These are phyloP conservation scores for Colossoma macropomum DNA, from an alignment of 2,113 vertebrate genomes.

Conservation along the genomic window DNA sequence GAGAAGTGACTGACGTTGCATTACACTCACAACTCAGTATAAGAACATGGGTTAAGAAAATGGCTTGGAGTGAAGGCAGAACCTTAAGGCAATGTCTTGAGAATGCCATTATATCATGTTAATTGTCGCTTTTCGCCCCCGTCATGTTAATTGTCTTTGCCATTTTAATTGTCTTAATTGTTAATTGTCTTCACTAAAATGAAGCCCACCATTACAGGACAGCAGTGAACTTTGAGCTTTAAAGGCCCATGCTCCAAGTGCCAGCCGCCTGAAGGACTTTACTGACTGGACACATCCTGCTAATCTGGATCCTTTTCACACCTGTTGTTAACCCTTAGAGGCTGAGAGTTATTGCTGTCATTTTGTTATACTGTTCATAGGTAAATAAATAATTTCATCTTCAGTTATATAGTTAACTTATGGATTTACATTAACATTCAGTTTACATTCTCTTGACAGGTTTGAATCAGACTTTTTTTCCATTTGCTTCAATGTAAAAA, in stretches of 20 bases:
- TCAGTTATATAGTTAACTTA: too few relatives aligned
- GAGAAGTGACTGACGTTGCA: conserved; percentile 27
- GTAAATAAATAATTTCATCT: background rate
- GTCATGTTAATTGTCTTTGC: background rate
- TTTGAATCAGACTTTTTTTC: too few relatives aligned
- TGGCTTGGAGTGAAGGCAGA: background rate
- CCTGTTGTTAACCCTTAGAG: background rate
- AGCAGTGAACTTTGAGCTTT: background rate
- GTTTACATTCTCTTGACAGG: too few relatives aligned
- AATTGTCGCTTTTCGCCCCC: background rate
- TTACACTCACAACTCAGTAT: background rate
- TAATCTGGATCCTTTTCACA: background rate
- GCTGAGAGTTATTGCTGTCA: background rate
- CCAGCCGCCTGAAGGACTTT: background rate
- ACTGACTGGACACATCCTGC: background rate
- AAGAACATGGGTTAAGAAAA: background rate
- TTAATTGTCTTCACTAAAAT: background rate
- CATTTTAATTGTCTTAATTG: background rate
- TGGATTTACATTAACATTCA: too few relatives aligned
- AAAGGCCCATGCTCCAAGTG: background rate
- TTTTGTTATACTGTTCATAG: background rate
- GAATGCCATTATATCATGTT: conserved; percentile 5
- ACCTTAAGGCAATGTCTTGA: conserved; percentile 8
- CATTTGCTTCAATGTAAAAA: too few relatives aligned
- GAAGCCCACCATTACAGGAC: background rate